Conservation (phyloP, 2,113 vertebrate species). For the Phaethornis superciliosus region DNA sequence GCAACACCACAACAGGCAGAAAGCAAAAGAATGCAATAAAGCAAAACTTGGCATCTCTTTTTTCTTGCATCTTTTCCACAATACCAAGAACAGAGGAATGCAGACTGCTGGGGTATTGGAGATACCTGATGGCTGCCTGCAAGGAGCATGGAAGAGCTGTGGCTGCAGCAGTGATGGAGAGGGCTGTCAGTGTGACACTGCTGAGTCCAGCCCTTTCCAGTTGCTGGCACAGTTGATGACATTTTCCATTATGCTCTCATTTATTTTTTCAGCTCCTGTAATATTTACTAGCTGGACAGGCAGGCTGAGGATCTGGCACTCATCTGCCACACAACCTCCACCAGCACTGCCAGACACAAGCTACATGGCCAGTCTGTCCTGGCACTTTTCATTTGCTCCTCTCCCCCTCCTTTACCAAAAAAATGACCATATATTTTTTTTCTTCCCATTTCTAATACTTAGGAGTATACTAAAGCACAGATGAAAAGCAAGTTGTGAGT, state of each 20-base stretch:
- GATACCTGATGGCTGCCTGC: not conserved
- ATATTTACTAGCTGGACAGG: not conserved
- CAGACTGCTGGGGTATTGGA: not conserved
- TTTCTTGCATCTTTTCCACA: not conserved
- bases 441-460: not conserved
- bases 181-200: not conserved
- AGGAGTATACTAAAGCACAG: not conserved
- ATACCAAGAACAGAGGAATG: not conserved
- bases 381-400: not conserved
- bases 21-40: not conserved
- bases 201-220: not conserved
- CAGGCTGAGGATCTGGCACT: not conserved
- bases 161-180: not conserved
- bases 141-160: not conserved
- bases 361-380: not conserved
- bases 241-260: not conserved
- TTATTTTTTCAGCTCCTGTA: not conserved
- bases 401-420: not conserved
- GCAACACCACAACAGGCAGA: not conserved
- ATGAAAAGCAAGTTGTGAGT: not conserved
- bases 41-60: not conserved
- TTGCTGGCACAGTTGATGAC: not conserved
- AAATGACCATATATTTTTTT: not conserved
- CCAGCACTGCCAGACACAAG: not conserved
- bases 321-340: not conserved